Conservation (phyloP, 2,888 invertebrate species). For the Nebria salina region DNA sequence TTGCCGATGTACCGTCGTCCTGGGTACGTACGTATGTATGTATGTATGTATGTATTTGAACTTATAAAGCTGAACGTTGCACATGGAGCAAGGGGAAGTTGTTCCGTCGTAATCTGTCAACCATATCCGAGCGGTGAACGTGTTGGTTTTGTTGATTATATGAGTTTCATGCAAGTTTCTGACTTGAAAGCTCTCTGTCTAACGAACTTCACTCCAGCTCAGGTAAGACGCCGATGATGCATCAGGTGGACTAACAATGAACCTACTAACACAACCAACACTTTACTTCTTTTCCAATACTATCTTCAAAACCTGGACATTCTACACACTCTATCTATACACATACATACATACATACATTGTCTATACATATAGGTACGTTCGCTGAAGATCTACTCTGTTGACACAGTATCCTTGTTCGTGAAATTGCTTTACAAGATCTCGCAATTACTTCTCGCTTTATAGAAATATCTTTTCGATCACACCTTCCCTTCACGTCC, state of each 20-base stretch:
- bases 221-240: conserved; percentile 29
- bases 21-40: not conserved
- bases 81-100: conserved; percentile 26
- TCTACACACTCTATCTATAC: no score
- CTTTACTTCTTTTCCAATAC: not conserved
- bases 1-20: not conserved
- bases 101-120: conserved; percentile 30
- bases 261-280: conserved; percentile 5
- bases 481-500: no score
- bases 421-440: not conserved
- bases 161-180: conserved; percentile 33
- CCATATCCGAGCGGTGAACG: conserved; percentile 26
- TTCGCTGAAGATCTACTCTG: not conserved
- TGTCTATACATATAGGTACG: not conserved
- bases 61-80: not conserved
- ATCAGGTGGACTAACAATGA: conserved; percentile 41
- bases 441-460: not conserved
- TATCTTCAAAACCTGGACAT: not conserved
- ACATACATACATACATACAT: not conserved
- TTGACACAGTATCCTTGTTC: not conserved
- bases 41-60: not conserved
- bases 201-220: not conserved
- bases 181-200: not conserved
- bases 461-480: not conserved
- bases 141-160: conserved; percentile 42